Base-by-base conservation (phyloP, 2,797 vertebrate genomes). In the Potorous gilbertii region DNA sequence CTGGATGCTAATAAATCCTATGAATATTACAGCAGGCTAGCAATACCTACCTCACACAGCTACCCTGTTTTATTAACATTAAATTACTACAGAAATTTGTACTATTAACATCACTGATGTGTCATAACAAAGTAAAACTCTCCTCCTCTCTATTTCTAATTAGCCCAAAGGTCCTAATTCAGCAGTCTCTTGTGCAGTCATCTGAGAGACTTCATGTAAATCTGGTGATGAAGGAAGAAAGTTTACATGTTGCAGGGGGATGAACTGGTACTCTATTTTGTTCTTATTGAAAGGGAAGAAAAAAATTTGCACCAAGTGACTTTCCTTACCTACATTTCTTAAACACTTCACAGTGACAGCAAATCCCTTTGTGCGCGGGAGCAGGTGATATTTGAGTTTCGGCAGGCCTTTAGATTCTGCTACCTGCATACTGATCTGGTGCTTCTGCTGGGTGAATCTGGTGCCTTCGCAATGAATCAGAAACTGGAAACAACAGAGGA, bases 361-460 rank as follows among this genome's bases (percentile, higher is more conserved):
- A 96, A 99, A 99, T 98, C 99, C 99, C 98, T 99, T 99, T 0
- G 99, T 99, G 93, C 99, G 99, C 1, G 99, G 99, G 96, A 99
- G 98, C 29, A 99, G 99, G 97, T 99, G 99, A 97, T 99, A 98
- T 98, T 99, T 99, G 62, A 99, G 99, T 97, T 99, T 99, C 92
- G 99, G 99, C 92, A 99, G 98, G 93, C 99, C 99, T 98, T 99
- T 99, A 97, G 99, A 99, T 97, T 99, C 99, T 0, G 99, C 99
- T 94, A 99, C 99, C 98, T 99, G 99, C 99, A 99, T 99, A 98
- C 99, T 99, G 98, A 99, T 98, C 98, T 99, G 98, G 97, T 99
- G 99, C 96, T 99, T 99, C 98, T 99, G 99, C 94, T 99, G 98
- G 0, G 99, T 99, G 98, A 99, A 99, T 56, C 99, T 99, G 0